phyloP scores from a whole-genome alignment of 1,140 invertebrate genomes.

The Drosophila tropicalis region DNA sequence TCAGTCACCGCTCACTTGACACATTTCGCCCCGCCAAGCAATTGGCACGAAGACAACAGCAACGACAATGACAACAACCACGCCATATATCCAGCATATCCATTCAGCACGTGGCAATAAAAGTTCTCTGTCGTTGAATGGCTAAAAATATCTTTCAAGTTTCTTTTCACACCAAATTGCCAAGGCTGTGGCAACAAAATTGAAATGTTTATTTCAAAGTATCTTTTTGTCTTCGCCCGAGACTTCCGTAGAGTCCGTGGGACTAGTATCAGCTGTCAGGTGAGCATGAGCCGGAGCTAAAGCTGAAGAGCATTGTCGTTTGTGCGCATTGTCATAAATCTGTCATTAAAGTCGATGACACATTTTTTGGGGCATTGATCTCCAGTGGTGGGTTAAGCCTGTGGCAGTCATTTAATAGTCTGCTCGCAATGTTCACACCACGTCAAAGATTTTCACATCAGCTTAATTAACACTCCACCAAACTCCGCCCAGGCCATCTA shows the following conservation, averaged over 20 bases:
- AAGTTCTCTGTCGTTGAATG: slow-evolving; percentile 38
- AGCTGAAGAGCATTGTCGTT: slow-evolving; percentile 27
- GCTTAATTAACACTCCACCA: slow-evolving; percentile 58
- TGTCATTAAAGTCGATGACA: slow-evolving; percentile 62
- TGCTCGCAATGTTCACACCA: slow-evolving; percentile 65
- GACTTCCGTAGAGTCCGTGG: slow-evolving; percentile 2
- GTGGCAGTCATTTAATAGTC: slow-evolving; percentile 66
- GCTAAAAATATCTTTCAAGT: slow-evolving; percentile 70
- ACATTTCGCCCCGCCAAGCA: slow-evolving; percentile 70
- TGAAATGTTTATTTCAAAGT: slow-evolving; percentile 78
- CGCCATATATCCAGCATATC: slow-evolving; percentile 24
- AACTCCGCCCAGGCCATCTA: not conserved
- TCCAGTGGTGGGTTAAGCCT: slow-evolving; percentile 55
- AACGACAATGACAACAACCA: not conserved
- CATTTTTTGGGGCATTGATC: slow-evolving; percentile 35
- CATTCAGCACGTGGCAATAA: slow-evolving; percentile 65
- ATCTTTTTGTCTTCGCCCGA: slow-evolving; percentile 36
- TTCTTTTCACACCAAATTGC: slow-evolving; percentile 71
- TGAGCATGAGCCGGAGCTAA: slow-evolving; percentile 28
- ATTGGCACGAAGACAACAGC: slow-evolving; percentile 67
- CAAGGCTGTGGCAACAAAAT: slow-evolving; percentile 56
- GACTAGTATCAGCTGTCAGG: slow-evolving; percentile 59
- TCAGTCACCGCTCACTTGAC: slow-evolving; percentile 83
- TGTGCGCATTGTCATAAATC: slow-evolving; percentile 65
- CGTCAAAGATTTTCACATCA: slow-evolving; percentile 72